A percentile compares a stretch with the other conserved stretches of the same genome.
These are phyloP conservation scores for Antrozous pallidus DNA, from an alignment of 2,797 vertebrate genomes.

Conservation along the genomic window DNA sequence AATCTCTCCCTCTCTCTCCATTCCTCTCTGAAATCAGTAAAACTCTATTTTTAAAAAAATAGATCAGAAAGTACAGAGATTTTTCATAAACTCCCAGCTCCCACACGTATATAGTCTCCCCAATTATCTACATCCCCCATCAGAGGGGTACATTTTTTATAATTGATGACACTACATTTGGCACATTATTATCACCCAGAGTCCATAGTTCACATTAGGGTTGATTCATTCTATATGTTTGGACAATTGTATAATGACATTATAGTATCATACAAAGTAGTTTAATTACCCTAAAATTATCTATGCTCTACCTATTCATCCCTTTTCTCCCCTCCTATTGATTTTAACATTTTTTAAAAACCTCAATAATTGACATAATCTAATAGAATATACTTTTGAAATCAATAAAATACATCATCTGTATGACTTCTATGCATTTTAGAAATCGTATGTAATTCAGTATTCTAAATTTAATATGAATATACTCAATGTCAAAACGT, in stretches of 20 bases:
- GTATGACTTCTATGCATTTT: not conserved
- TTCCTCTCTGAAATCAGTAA: no score
- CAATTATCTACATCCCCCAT: not conserved
- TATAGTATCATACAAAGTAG: not conserved
- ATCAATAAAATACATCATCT: not conserved
- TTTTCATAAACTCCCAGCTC: not conserved
- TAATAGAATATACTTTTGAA: not conserved
- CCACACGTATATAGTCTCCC: not conserved
- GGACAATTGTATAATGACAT: not conserved
- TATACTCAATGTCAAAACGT: not conserved
- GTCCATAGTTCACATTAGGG: not conserved
- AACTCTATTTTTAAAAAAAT: constrained; percentile 33
- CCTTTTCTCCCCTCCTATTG: not conserved
- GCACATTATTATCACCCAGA: not conserved
- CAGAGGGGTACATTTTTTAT: not conserved
- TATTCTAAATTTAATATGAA: not conserved
- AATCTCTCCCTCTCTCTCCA: no score
- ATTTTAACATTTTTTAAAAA: not conserved
- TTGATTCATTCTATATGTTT: not conserved
- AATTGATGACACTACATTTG: not conserved
- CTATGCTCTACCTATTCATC: not conserved
- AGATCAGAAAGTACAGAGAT: not conserved
- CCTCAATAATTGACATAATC: not conserved
- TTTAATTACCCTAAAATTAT: not conserved
- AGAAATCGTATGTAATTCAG: not conserved